phyloP scores from a whole-genome alignment of 2,888 invertebrate genomes.

The Bellardia bayeri region DNA sequence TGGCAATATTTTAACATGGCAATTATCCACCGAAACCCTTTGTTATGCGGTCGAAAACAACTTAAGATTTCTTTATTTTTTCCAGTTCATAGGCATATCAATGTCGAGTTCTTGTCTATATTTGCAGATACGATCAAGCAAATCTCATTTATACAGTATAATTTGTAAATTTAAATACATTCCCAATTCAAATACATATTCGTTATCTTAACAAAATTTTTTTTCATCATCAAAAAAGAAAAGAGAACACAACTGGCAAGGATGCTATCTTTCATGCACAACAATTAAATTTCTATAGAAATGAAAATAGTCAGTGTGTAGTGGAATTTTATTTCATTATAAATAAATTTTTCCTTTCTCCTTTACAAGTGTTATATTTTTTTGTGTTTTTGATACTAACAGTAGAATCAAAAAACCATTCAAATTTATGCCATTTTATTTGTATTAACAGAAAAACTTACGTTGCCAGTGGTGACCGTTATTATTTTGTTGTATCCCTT shows the following conservation, averaged over 20 bases:
- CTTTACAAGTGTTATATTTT: neutral
- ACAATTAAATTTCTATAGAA: neutral
- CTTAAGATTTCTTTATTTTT: too few species aligned
- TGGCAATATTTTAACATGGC: too few species aligned
- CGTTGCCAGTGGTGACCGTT: neutral
- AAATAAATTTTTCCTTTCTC: neutral
- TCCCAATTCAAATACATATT: too few species aligned
- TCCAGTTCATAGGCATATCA: too few species aligned
- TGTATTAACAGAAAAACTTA: slow-evolving; percentile 23
- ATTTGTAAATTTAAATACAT: too few species aligned
- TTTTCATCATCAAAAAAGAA: neutral
- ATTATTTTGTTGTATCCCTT: neutral
- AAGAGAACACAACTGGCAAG: neutral
- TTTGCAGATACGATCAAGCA: too few species aligned
- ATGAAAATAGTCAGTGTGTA: neutral
- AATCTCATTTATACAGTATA: too few species aligned
- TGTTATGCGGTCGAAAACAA: too few species aligned
- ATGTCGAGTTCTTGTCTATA: too few species aligned
- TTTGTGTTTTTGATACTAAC: neutral
- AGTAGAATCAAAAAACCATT: slow-evolving; percentile 8
- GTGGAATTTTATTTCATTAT: neutral
- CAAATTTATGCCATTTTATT: slow-evolving; percentile 59
- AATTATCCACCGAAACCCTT: too few species aligned
- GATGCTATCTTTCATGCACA: neutral
- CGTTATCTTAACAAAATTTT: neutral